Evolutionary conservation across 2,113 vertebrate species (phyloP).

Genomic region (Rafetus swinhoei): DNA sequence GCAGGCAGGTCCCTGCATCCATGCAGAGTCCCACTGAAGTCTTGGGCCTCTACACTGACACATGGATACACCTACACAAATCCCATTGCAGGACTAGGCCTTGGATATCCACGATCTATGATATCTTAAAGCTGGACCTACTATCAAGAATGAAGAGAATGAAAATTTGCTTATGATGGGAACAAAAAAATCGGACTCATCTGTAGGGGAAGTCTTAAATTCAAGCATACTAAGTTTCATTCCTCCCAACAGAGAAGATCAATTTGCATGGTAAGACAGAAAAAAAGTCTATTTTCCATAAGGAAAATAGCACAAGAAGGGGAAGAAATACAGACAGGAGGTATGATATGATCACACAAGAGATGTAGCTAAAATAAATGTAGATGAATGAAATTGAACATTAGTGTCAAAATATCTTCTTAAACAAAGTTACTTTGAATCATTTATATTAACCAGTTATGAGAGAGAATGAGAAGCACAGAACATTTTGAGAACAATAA

Average conservation of each 20-base stretch:
- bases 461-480: not conserved
- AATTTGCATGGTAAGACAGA: not conserved
- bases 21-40: not conserved
- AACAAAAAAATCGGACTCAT: not conserved
- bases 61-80: not conserved
- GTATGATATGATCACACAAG: not conserved
- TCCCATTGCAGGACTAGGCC: not conserved
- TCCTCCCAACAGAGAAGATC: not conserved
- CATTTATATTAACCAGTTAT: conserved; percentile 13
- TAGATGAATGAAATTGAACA: not conserved
- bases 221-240: not conserved
- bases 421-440: not conserved
- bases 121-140: not conserved
- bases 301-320: conserved; percentile 10
- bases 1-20: not conserved
- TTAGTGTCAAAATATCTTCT: not conserved
- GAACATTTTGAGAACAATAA: conserved; percentile 68
- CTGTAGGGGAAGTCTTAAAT: not conserved
- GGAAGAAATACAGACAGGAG: not conserved
- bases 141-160: not conserved
- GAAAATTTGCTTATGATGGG: not conserved
- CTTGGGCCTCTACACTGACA: not conserved
- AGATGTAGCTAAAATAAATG: not conserved
- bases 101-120: not conserved
- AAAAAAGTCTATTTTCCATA: not conserved